Evolutionary conservation across 2,888 invertebrate species (phyloP).

Genomic region (Ceriagrion tenellum): DNA sequence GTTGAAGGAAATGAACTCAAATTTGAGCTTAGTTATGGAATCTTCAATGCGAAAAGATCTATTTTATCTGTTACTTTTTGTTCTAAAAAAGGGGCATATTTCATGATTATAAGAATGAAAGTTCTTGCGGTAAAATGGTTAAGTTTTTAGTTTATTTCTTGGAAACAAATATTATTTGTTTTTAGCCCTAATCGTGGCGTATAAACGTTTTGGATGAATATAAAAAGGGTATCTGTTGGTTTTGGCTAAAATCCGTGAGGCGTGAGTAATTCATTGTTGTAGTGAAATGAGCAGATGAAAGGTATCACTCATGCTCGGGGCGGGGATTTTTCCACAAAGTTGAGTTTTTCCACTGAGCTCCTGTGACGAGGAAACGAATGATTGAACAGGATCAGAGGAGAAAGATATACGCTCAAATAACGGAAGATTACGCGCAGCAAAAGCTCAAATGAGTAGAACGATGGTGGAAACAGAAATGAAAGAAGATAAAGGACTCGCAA

Average conservation of each 20-base stretch:
- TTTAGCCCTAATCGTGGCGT: background rate
- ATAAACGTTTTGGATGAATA: background rate
- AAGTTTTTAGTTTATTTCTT: too few relatives aligned
- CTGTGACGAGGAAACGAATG: background rate
- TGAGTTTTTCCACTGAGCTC: background rate
- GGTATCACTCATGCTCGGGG: conserved; percentile 5
- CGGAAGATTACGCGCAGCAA: background rate
- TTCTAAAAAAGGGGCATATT: too few relatives aligned
- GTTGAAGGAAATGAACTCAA: too few relatives aligned
- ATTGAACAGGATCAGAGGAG: background rate
- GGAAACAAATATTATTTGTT: too few relatives aligned
- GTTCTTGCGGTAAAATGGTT: too few relatives aligned
- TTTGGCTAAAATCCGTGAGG: background rate
- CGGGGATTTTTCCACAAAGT: background rate
- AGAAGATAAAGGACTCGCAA: background rate
- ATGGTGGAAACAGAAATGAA: background rate
- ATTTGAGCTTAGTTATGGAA: too few relatives aligned
- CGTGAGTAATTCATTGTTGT: background rate
- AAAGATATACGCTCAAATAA: background rate
- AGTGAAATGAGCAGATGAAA: conserved; percentile 21
- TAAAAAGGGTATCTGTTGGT: background rate
- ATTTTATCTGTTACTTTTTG: too few relatives aligned
- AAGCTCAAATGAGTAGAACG: background rate
- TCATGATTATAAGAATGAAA: too few relatives aligned
- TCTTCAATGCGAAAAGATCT: too few relatives aligned